Percentiles rank a stretch among this genome's conserved stretches.
phyloP scores from a whole-genome alignment of 2,888 invertebrate genomes.

The Agrotis clavis region DNA sequence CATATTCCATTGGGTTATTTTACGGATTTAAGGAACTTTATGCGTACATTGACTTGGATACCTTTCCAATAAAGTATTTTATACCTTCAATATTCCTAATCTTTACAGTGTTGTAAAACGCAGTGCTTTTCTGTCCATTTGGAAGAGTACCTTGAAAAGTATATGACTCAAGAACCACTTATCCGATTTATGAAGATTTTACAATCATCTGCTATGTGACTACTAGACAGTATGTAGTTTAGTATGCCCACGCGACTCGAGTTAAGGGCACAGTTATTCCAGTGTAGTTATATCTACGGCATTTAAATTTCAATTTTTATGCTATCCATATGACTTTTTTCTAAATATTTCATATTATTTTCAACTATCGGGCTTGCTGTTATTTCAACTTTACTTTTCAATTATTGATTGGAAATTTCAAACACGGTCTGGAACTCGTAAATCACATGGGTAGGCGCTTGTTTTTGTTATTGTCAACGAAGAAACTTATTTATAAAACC shows the following conservation, averaged over 20 bases:
- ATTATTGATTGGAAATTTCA: not conserved
- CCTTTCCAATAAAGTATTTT: too few species aligned
- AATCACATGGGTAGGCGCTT: not conserved
- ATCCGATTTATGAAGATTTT: constrained; percentile 15
- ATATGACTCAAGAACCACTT: constrained; percentile 10
- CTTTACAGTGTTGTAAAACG: not conserved
- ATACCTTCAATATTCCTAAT: too few species aligned
- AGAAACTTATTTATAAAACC: constrained; percentile 11
- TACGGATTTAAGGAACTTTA: too few species aligned
- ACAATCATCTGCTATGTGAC: not conserved
- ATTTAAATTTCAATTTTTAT: not conserved
- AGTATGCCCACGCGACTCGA: not conserved
- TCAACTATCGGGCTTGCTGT: not conserved
- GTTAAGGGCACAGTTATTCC: not conserved
- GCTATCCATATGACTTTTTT: not conserved
- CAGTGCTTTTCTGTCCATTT: not conserved
- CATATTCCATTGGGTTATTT: too few species aligned
- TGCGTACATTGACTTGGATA: too few species aligned
- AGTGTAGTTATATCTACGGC: too few species aligned
- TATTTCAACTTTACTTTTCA: not conserved
- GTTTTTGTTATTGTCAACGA: constrained; percentile 25
- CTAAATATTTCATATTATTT: not conserved
- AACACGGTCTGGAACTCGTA: not conserved
- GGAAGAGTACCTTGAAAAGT: not conserved
- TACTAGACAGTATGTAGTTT: not conserved